These are phyloP conservation scores for Onychorhynchus coronatus DNA, from an alignment of 2,113 vertebrate species.

Conservation along the genomic window DNA sequence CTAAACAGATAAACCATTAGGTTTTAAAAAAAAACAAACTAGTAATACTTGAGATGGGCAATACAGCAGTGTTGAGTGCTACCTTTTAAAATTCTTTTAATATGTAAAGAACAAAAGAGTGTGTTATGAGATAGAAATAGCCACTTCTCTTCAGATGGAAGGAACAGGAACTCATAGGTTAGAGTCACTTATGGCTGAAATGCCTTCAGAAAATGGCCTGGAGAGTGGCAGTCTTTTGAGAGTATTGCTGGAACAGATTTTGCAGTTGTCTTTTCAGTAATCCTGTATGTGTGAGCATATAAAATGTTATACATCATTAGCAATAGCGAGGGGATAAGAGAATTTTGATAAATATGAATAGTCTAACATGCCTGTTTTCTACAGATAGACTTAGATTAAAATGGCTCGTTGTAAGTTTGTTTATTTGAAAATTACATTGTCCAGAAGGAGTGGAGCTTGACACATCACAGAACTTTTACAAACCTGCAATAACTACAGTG, in stretches of 20 bases:
- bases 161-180: neutral
- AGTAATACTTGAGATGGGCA: neutral
- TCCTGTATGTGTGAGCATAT: neutral
- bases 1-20: neutral
- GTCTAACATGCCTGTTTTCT: neutral
- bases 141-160: neutral
- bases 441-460: constrained; percentile 4
- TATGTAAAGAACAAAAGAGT: neutral
- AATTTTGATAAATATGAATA: neutral
- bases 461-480: neutral
- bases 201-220: neutral
- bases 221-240: neutral
- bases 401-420: neutral
- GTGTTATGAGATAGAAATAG: neutral
- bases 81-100: neutral
- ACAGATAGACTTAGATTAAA: neutral
- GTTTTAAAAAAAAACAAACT: too few relatives aligned
- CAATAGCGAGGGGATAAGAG: neutral
- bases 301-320: neutral
- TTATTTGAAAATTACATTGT: neutral
- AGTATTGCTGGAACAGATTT: neutral
- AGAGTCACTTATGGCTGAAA: neutral
- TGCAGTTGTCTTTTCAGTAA: neutral
- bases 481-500: neutral
- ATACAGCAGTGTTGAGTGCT: neutral